Evolutionary conservation across 2,888 invertebrate genomes (phyloP).

Genomic region (Teleiodes luculella): DNA sequence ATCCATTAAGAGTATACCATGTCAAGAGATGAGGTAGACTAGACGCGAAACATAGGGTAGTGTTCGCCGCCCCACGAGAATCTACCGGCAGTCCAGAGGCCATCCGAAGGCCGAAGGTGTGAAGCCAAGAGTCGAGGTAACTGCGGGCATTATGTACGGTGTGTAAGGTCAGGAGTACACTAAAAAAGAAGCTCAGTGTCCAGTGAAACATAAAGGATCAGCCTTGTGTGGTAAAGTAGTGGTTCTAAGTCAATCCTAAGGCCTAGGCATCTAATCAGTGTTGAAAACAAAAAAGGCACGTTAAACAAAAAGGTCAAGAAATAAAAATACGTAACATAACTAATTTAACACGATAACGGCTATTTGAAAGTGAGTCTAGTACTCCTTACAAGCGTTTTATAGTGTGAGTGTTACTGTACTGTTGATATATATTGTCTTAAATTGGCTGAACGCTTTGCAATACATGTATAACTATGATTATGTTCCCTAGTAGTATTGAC

Average conservation of each 20-base stretch:
- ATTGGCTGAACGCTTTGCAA: constrained; percentile 34
- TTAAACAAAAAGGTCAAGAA: constrained; percentile 54
- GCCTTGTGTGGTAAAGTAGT: constrained; percentile 76
- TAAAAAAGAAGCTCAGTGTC: constrained; percentile 77
- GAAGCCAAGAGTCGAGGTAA: constrained; percentile 78
- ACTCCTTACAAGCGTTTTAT: constrained; percentile 70
- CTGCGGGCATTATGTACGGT: constrained; percentile 78
- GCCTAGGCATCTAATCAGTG: constrained; percentile 77
- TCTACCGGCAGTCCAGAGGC: constrained; percentile 53
- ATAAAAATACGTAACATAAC: constrained; percentile 63
- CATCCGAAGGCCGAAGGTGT: constrained; percentile 72
- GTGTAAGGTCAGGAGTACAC: constrained; percentile 77
- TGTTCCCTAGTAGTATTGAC: constrained; percentile 31
- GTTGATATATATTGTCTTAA: constrained; percentile 40
- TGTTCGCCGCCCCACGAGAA: constrained; percentile 59
- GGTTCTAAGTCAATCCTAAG: constrained; percentile 74
- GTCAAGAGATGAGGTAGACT: constrained; percentile 51
- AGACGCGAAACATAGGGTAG: constrained; percentile 51
- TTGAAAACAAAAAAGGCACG: constrained; percentile 71
- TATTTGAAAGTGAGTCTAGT: constrained; percentile 70
- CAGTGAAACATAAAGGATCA: constrained; percentile 75
- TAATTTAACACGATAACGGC: constrained; percentile 73
- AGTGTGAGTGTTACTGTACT: constrained; percentile 64
- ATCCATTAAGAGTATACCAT: constrained; percentile 63
- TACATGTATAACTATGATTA: constrained; percentile 33